Base-by-base conservation (phyloP, 2,797 vertebrate genomes). In the Peromyscus attwateri region DNA sequence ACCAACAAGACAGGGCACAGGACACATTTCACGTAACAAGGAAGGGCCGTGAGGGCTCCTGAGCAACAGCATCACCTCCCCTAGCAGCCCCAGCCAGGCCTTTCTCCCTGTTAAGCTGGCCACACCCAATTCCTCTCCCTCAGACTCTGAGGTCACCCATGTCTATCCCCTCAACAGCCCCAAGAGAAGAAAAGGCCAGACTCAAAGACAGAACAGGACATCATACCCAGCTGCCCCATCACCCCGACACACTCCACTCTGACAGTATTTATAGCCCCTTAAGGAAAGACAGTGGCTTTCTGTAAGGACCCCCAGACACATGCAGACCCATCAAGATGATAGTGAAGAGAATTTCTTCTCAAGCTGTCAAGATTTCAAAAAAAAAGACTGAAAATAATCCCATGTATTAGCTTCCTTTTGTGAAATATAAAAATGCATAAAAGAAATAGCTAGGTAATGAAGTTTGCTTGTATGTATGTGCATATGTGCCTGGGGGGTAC, bases 341-440 rank as follows among this genome's bases (percentile, higher is more conserved):
- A 62, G 52, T 6, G 34, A 89, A 60, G 9, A 80, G 7, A 9
- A 23, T 46, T 66, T 85, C 79, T 91, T 95, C 62, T 66, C 6
- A 94, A 29, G 23, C 27, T 81, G 57, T 52, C 40, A 71, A 62
- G 43, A 77, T 87, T 73, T 88, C 46, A 87, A 91, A 77, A 43
- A 77, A 43, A 46, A 0, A 89, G 40, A 13, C 71, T 17, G 49
- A 7, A 92, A 96, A 75, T 55, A 82, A 90, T 34, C 6, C 23
- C 14, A 3, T 19, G 8, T 23, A 64, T 83, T 55, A 16, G 52
- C 93, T 94, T 75, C 70, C 16, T 13, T 70, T 83, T 70, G 49
- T 66, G 49, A 94, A 97, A 64, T 79, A 92, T 34, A 81, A 88
- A 75, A 89, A 52, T 21, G 4, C 27, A 25, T 46, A 52, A 17